A percentile compares a stretch with the other conserved stretches of the same genome.
Conservation (phyloP, 2,888 invertebrate genomes). For the Pollenia labialis region DNA sequence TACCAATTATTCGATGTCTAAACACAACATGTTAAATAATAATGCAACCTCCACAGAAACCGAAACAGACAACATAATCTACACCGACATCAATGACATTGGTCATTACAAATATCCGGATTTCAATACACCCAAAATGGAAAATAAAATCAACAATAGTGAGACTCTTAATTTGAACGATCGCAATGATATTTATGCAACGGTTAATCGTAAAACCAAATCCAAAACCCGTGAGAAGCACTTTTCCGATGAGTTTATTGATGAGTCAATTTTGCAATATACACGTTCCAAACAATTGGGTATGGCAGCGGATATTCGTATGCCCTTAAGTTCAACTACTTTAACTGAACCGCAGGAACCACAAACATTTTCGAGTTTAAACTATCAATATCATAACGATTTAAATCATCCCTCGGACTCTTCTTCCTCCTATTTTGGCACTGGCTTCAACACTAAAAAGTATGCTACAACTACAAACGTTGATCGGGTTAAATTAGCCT, state of each 20-base stretch:
- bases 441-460: constrained; percentile 80
- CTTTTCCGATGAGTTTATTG: constrained; percentile 84
- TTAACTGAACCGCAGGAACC: constrained; percentile 49
- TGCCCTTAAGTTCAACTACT: constrained; percentile 61
- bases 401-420: constrained; percentile 83
- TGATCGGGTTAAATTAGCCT: constrained; percentile 80
- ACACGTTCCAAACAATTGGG: constrained; percentile 81
- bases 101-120: constrained; percentile 82
- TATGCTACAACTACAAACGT: constrained; percentile 71
- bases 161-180: constrained; percentile 82
- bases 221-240: constrained; percentile 83
- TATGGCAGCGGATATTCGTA: constrained; percentile 71
- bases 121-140: constrained; percentile 78
- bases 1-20: constrained; percentile 85
- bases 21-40: constrained; percentile 83
- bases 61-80: constrained; percentile 84
- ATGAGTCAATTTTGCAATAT: constrained; percentile 83
- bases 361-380: constrained; percentile 75
- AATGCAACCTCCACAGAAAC: constrained; percentile 83
- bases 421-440: constrained; percentile 82
- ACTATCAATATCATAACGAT: constrained; percentile 82
- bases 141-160: constrained; percentile 82
- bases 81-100: constrained; percentile 84
- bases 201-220: constrained; percentile 84
- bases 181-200: constrained; percentile 84